Base-by-base conservation (phyloP, 2,888 invertebrate species). In the Hololepta plana region DNA sequence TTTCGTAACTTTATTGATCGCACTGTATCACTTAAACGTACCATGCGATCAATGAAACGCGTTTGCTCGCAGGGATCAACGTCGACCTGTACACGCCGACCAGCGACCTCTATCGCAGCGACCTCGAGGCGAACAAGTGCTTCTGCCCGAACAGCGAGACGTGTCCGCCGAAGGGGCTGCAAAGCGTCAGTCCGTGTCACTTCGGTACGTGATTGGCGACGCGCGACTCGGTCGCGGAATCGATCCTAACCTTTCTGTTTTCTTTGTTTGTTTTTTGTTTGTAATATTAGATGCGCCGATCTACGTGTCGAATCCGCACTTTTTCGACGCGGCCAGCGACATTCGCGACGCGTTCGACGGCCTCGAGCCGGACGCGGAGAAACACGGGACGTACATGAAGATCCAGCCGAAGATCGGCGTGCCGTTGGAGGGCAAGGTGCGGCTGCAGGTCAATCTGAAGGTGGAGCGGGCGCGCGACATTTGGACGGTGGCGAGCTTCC, bases 341-440 rank as follows among this genome's bases (percentile, higher is more conserved):
- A 59, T 84, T 1, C 46, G 74, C 9, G 55, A 67, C 1, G 64
- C 66, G 0, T 70, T 84, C 8, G 71, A 74, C 26, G 85, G 85
- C 2, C 55, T 87, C 5, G 59, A 61, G 3, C 84, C 87, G 0
- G 55, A 64, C 6, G 57, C 64, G 38, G 61, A 72, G 26, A 60
- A 66, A 29, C 87, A 87, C 42, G 67, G 68, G 42, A 72, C 79
- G 0, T 82, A 72, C 47, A 74, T 85, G 44, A 75, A 80, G 63
- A 80, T 87, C 44, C 84, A 85, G 53, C 77, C 81, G 42, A 82
- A 79, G 74, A 55, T 84, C 23, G 84, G 84, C 24, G 81, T 84
- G 0, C 84, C 84, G 0, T 40, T 84, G 1, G 84, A 84, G 51
- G 84, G 74, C 4, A 73, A 77, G 47, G 72, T 82, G 2, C 62